Evolutionary conservation across 2,888 invertebrate species (phyloP).

Genomic region (Andrena bucephala): DNA sequence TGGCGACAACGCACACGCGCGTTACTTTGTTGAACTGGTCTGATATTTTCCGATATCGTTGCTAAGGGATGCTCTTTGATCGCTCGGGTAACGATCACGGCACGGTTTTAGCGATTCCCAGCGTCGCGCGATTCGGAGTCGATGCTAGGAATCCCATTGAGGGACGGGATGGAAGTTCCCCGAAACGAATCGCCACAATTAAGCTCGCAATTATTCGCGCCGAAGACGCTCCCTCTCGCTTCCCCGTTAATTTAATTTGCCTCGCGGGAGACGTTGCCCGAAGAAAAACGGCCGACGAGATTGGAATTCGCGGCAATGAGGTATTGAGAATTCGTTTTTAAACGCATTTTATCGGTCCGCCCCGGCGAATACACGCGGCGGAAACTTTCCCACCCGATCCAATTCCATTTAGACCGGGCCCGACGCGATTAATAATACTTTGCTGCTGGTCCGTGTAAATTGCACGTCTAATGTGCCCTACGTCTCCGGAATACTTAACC

Average conservation of each 20-base stretch:
- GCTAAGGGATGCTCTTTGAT: neutral
- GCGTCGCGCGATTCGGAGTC: constrained; percentile 46
- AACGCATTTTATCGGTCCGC: constrained; percentile 57
- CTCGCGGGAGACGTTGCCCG: constrained; percentile 64
- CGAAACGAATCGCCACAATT: constrained; percentile 72
- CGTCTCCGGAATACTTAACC: constrained; percentile 33
- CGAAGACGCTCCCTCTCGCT: constrained; percentile 59
- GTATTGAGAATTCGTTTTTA: constrained; percentile 59
- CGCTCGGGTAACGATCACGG: constrained; percentile 13
- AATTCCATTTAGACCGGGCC: constrained; percentile 22
- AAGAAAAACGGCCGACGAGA: constrained; percentile 67
- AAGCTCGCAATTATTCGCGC: constrained; percentile 71
- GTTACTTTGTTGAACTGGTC: neutral
- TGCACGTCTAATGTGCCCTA: constrained; percentile 24
- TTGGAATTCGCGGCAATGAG: constrained; percentile 60
- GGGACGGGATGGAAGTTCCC: constrained; percentile 21
- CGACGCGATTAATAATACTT: constrained; percentile 34
- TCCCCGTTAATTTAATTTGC: constrained; percentile 72
- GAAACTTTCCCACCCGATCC: constrained; percentile 29
- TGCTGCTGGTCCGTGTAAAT: constrained; percentile 14
- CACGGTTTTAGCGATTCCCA: constrained; percentile 44
- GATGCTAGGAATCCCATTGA: constrained; percentile 60
- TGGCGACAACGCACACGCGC: neutral
- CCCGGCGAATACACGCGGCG: constrained; percentile 16
- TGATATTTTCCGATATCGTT: constrained; percentile 13